Evolutionary conservation across 1,140 invertebrate species (phyloP).

Genomic region (Fopius arisanus): DNA sequence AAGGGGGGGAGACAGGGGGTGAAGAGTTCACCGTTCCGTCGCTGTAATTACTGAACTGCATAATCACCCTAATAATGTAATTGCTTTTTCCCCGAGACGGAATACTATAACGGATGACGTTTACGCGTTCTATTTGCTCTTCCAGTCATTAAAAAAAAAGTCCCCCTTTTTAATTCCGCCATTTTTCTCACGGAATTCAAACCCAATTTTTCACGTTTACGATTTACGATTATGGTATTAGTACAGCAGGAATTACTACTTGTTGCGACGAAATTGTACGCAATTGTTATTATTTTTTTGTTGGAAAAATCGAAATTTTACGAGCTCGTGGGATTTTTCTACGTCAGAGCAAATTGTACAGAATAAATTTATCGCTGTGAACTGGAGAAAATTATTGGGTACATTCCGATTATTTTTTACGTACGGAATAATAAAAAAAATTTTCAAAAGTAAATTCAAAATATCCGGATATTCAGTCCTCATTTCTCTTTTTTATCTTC

Average conservation of each 20-base stretch:
- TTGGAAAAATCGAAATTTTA: too few species aligned
- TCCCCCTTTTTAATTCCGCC: background rate
- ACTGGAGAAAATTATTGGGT: too few species aligned
- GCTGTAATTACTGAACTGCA: constrained; percentile 23
- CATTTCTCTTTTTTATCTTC: background rate
- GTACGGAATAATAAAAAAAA: constrained; percentile 10
- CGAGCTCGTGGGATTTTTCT: too few species aligned
- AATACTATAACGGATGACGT: constrained; percentile 24
- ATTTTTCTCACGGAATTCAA: constrained; percentile 14
- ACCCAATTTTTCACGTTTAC: too few species aligned
- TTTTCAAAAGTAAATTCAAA: too few species aligned
- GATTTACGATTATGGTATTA: too few species aligned
- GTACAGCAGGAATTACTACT: too few species aligned
- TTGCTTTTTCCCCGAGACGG: constrained; percentile 12
- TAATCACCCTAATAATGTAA: constrained; percentile 35
- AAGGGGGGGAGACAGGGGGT: background rate
- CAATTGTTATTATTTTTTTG: too few species aligned
- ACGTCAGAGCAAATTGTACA: too few species aligned
- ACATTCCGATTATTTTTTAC: too few species aligned
- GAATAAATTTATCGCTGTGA: too few species aligned
- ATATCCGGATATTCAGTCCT: constrained; percentile 15
- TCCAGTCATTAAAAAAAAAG: background rate
- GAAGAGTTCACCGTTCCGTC: background rate
- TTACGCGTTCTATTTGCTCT: constrained; percentile 23
- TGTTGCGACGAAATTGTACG: too few species aligned